Base-by-base conservation (phyloP, 2,797 vertebrate species). In the Cichlasoma orientale region DNA sequence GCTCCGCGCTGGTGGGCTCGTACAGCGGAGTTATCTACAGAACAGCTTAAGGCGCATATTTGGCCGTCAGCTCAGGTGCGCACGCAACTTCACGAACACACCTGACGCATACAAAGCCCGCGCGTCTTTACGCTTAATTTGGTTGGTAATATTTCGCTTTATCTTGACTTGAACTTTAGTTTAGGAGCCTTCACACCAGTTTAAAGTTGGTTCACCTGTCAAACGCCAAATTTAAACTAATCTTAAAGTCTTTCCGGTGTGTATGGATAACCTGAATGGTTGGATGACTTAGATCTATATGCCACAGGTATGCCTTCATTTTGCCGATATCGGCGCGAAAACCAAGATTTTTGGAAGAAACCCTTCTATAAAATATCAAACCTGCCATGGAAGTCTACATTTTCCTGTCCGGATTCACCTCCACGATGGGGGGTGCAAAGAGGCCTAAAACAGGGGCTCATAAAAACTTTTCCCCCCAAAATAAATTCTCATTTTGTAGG, bases 381-480 rank as follows among this genome's bases (percentile, higher is more conserved):
- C 78, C 81, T 80, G 9, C 23, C 2, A 16, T 5, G 14, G 16
- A 47, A 27, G 3, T 19, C 61, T 47, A 54, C 63, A 77, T 58
- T 77, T 57, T 14, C 73, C 50, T 56, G 82, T n/a, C 1, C 55
- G 55, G 58, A 78, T 52, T 77, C 63, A 71, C 74, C 77, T 72
- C 53, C 54, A 7, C 9, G 21, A 12, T 10, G 13, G 69, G 25
- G 4, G 8, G 1, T 16, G 5, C 4, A 18, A 2, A 7, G 16
- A 10, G 69, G 72, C 53, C 80, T 77, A 50, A 18, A 75, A 50
- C 58, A 10, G 31, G 56, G 21, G 27, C 8, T 57, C 53, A n/a
- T 21, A 56, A 90, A 87, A 90, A 87, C 78, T 87, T 87, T 87
- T 87, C 23, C 79, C n/a, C 8, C 19, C 54, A 36, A 38, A 75